Conservation (phyloP, 2,888 invertebrate species). For the Trimorus sp. region DNA sequence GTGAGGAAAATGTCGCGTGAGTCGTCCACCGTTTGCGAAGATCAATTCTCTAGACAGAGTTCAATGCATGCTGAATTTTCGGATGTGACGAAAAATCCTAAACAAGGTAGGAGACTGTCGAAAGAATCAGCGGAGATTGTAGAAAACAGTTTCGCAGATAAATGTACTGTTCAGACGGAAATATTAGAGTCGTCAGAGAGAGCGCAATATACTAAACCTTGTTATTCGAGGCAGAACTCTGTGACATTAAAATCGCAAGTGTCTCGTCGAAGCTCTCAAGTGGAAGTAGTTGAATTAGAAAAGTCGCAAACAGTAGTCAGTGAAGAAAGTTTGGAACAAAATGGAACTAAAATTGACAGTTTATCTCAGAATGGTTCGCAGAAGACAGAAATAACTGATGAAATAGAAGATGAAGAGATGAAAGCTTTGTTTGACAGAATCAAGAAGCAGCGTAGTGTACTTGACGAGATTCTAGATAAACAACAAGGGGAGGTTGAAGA, state of each 20-base stretch:
- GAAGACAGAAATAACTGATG: conserved; percentile 79
- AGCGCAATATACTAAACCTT: no score
- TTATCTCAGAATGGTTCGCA: conserved; percentile 68
- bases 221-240: conserved; percentile 61
- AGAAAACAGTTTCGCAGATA: conserved; percentile 44
- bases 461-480: conserved; percentile 86
- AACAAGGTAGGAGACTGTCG: conserved; percentile 44
- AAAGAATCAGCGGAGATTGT: conserved; percentile 39
- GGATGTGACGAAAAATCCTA: conserved; percentile 28
- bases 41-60: conserved; percentile 57
- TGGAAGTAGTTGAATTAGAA: conserved; percentile 61
- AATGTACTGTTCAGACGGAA: conserved; percentile 37
- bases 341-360: conserved; percentile 34
- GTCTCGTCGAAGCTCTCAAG: conserved; percentile 60
- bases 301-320: conserved; percentile 64
- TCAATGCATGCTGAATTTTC: conserved; percentile 48
- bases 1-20: conserved; percentile 39
- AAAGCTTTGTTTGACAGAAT: conserved; percentile 86
- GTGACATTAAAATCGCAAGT: conserved; percentile 41
- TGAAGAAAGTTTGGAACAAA: conserved; percentile 64
- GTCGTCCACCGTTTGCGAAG: conserved; percentile 39
- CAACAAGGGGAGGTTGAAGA: conserved; percentile 81
- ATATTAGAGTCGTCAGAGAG: no score
- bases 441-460: conserved; percentile 87
- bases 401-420: conserved; percentile 84